phyloP scores from a whole-genome alignment of 2,113 vertebrate genomes.

The Manacus vitellinus region DNA sequence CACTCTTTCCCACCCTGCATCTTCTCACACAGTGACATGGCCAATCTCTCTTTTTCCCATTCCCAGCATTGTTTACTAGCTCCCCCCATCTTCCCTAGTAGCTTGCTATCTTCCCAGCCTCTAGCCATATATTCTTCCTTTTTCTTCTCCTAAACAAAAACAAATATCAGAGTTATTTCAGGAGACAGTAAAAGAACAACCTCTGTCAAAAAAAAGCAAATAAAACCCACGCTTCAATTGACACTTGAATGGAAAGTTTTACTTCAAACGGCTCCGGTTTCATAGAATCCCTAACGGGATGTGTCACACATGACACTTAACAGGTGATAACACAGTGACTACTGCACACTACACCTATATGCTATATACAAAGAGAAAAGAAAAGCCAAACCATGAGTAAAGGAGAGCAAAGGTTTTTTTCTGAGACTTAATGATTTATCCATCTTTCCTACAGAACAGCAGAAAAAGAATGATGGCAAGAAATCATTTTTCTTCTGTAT shows the following conservation, averaged over 20 bases:
- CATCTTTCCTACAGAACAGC: not conserved
- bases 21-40: not conserved
- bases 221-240: not conserved
- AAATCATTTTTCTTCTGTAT: not conserved
- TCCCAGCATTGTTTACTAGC: not conserved
- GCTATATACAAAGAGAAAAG: not conserved
- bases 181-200: not conserved
- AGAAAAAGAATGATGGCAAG: slow-evolving; percentile 11
- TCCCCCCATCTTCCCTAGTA: rapidly evolving
- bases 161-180: slow-evolving; percentile 24
- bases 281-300: not conserved
- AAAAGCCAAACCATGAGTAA: not conserved
- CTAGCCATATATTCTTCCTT: not conserved
- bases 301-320: not conserved
- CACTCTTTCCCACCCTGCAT: not conserved
- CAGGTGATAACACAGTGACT: slow-evolving; percentile 12
- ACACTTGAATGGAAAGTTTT: slow-evolving; percentile 34
- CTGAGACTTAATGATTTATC: slow-evolving; percentile 3
- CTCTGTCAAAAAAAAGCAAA: slow-evolving; percentile 24
- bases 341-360: not conserved
- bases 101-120: not conserved
- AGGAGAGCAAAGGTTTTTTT: not conserved
- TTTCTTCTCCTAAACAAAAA: slow-evolving; percentile 15
- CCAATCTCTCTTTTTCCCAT: not conserved
- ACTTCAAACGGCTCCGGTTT: not conserved